Evolutionary conservation across 2,888 invertebrate genomes (phyloP).

Genomic region (Monopis laevigella): DNA sequence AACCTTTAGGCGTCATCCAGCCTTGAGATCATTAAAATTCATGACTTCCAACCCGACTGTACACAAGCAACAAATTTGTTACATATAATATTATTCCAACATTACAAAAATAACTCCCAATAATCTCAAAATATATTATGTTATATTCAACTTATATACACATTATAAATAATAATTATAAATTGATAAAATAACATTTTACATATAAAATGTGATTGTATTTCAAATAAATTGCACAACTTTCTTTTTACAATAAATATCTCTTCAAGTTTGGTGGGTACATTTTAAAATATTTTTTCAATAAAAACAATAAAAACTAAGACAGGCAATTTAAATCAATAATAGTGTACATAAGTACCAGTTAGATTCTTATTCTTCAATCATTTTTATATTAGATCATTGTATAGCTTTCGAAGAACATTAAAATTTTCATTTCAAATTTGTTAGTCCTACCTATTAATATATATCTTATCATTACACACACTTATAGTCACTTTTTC

Average conservation of each 20-base stretch:
- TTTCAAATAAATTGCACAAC: conserved; percentile 8
- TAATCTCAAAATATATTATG: conserved; percentile 44
- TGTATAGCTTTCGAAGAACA: not conserved
- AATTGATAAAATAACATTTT: conserved; percentile 13
- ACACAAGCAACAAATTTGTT: conserved; percentile 7
- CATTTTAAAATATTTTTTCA: conserved; percentile 3
- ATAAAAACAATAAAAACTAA: too few species aligned
- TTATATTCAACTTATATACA: conserved; percentile 14
- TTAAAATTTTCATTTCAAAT: conserved; percentile 16
- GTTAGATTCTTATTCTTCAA: not conserved
- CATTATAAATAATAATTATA: conserved; percentile 13
- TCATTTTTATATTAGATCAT: not conserved
- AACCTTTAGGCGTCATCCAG: conserved; percentile 15
- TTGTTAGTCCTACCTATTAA: conserved; percentile 24
- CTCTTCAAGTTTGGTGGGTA: conserved; percentile 7
- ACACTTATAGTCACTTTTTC: conserved; percentile 15
- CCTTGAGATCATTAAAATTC: conserved; percentile 22
- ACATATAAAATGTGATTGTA: not conserved
- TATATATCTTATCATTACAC: conserved; percentile 13
- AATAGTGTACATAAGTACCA: conserved; percentile 1
- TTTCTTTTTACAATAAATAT: conserved; percentile 2
- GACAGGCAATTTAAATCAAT: too few species aligned
- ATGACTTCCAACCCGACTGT: conserved; percentile 19
- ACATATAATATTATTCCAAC: conserved; percentile 3
- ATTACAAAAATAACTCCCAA: conserved; percentile 54